Base-by-base conservation (phyloP, 1,140 invertebrate genomes). In the Drosophila paulistorum region DNA sequence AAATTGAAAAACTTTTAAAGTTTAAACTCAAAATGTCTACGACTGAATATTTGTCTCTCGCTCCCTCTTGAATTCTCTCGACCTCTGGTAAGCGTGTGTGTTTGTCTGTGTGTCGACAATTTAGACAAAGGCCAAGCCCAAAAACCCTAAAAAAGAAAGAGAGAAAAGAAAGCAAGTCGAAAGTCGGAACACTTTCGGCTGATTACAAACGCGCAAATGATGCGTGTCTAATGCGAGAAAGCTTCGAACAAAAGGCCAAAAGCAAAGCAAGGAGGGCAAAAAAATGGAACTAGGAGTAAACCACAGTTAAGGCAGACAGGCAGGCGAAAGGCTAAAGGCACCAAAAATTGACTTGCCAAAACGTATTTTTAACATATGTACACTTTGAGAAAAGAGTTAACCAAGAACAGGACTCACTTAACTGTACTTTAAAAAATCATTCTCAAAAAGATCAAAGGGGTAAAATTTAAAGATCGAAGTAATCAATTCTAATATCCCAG, bases 151-250 rank as follows among this genome's bases (percentile, higher is more conserved):
- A 59, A 17, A 59, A 59, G n/a, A 33, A 33, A 13, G 30, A 37
- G 37, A 37, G 13, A 35, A 35, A 57, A 57, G 48, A 37, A 65
- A 65, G 58, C 61, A 60, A 51, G 57, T 51, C 61, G 65, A 67
- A 86, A 81, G 71, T 76, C 71, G 79, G 79, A 89, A 81, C 86
- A 86, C 83, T 90, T 90, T 90, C 81, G 86, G 86, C 71, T 90
- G 85, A 90, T 90, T 90, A 90, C 85, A 82, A 90, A 81, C 81
- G 81, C 82, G 78, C 76, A 90, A 90, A 90, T 86, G 85, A 90
- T 90, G 85, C 85, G 85, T 90, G 81, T 64, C 86, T 90, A 90
- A 90, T 90, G 86, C 78, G 79, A 72, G 57, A 68, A 45, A 69
- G 73, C 54, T 68, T 54, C 59, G 58, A 61, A 59, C 35, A 65